These are phyloP conservation scores for Ptychadena robeensis DNA, from an alignment of 2,797 vertebrate species.

Conservation along the genomic window DNA sequence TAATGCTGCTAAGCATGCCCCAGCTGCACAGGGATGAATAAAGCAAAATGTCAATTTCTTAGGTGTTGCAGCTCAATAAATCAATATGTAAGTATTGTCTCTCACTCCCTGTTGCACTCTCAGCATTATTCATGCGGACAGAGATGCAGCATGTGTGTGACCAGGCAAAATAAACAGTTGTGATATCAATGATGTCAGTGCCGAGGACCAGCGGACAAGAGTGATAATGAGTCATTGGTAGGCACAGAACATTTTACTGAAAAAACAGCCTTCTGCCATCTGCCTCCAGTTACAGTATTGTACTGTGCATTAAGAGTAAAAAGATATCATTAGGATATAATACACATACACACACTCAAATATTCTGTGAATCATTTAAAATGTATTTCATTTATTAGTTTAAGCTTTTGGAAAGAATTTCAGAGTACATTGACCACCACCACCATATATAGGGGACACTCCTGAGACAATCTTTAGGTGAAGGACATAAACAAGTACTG, in stretches of 20 bases:
- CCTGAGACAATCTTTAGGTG: too few relatives aligned
- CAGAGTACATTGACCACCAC: too few relatives aligned
- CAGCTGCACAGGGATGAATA: conserved; percentile 20
- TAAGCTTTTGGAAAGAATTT: too few relatives aligned
- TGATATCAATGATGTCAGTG: conserved; percentile 31
- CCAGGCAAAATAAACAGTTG: conserved; percentile 34
- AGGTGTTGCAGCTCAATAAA: conserved; percentile 24
- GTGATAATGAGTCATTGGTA: conserved; percentile 17
- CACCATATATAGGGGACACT: too few relatives aligned
- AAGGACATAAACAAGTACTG: too few relatives aligned
- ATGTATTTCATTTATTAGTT: neutral
- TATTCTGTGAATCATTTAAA: neutral
- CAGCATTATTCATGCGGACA: conserved; percentile 39
- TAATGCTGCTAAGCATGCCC: neutral
- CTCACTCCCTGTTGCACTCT: conserved; percentile 32
- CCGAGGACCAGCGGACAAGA: neutral
- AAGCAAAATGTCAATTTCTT: conserved; percentile 18
- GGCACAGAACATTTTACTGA: conserved; percentile 2
- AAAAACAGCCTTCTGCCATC: neutral
- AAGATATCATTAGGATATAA: neutral
- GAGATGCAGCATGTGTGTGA: conserved; percentile 24
- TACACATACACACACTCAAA: neutral
- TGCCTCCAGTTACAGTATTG: neutral
- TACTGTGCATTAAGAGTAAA: neutral
- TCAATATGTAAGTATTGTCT: conserved; percentile 37